Evolutionary conservation across 2,888 invertebrate genomes (phyloP), one percentile per base, ranked within the genome.

Genomic region (Trichopoda pennipes): DNA sequence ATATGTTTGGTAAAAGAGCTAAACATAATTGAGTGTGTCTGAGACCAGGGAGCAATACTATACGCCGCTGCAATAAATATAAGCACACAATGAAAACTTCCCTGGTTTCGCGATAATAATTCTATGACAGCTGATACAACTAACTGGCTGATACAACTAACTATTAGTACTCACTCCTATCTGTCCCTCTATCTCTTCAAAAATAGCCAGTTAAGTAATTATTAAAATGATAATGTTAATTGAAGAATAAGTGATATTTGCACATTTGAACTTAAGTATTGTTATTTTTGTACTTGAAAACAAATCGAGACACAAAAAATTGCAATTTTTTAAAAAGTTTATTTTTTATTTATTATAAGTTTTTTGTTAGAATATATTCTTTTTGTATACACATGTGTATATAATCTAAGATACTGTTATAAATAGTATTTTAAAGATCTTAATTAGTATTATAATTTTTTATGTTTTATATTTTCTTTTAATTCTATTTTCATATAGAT

Each of bases 1-100:
- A 99, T 88, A 98, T 98, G 96, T 95, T 94, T 88, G 99, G 99
- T n/a, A 96, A 97, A 91, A 92, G 95, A 70, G 97, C 99, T 3
- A 95, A 97, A 63, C 99, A 99, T 91, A 99, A 99, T 93, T 99
- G 93, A 91, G 86, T 87, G 66, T 85, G 80, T 73, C 72, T 49
- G 72, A 60, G 73, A 69, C 81, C 60, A 53, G 73, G 81, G 77
- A 81, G 77, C 49, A 68, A 77, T 44, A 68, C 68, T 35, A 63
- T 81, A 58, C 77, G 77, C 49, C 73, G 72, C 63, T 81, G 77
- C 63, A 77, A 81, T 73, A 63, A 56, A 69, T 56, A 63, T 68
- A 77, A 81, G 63, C 77, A 61, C 49, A 69, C 73, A 81, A 77
- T 68, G 44, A 21, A 68, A 51, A 51, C 78, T 73, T 51, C 47